These are phyloP conservation scores for Paraplagusia blochii DNA, from an alignment of 2,113 vertebrate species.

Conservation along the genomic window DNA sequence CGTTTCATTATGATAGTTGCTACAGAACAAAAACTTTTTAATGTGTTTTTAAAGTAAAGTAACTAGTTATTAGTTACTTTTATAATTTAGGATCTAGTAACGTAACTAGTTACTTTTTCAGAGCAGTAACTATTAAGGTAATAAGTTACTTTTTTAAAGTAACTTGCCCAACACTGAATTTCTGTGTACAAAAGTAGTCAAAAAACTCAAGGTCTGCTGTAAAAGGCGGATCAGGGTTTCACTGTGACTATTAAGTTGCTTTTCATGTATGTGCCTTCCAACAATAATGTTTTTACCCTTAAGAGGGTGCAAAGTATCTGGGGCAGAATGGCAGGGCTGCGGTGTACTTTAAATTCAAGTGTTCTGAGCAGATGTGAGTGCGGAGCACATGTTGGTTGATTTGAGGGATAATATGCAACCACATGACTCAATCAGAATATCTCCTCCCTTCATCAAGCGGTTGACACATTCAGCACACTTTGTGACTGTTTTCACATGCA, in stretches of 20 bases:
- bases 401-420: slow-evolving; percentile 66
- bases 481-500: slow-evolving; percentile 63
- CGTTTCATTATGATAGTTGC: too few species aligned
- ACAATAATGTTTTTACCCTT: slow-evolving; percentile 65
- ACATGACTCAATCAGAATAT: slow-evolving; percentile 70
- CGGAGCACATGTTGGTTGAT: slow-evolving; percentile 58
- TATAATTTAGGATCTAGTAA: too few species aligned
- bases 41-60: too few species aligned
- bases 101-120: too few species aligned
- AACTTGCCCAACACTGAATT: too few species aligned
- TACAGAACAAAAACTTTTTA: too few species aligned
- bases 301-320: slow-evolving; percentile 61
- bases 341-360: slow-evolving; percentile 29
- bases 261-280: slow-evolving; percentile 58
- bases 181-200: slow-evolving; percentile 16
- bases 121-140: too few species aligned
- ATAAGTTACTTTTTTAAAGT: too few species aligned
- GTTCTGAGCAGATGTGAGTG: slow-evolving; percentile 53
- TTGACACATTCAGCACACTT: slow-evolving; percentile 55
- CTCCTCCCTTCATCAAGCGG: slow-evolving; percentile 63
- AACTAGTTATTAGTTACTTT: too few species aligned
- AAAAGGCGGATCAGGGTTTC: slow-evolving; percentile 58
- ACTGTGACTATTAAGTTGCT: slow-evolving; percentile 46
- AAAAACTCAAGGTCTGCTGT: slow-evolving; percentile 31
- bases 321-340: slow-evolving; percentile 39